Evolutionary conservation across 2,797 vertebrate species (phyloP).

Genomic region (Myoxocephalus aenaeus): DNA sequence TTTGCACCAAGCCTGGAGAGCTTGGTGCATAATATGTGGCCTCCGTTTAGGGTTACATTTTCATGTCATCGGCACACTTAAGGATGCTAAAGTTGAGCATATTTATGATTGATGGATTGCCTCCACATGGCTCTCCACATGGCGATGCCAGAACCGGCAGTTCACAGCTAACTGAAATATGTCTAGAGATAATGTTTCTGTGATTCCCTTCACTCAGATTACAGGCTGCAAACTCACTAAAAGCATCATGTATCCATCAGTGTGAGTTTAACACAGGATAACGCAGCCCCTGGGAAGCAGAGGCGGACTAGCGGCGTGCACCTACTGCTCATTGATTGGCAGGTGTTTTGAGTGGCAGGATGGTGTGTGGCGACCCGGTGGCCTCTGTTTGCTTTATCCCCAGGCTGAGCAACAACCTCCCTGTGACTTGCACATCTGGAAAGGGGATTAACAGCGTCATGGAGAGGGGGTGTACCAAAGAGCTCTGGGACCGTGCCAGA

Average conservation of each 20-base stretch:
- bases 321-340: slow-evolving; percentile 4
- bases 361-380: background rate
- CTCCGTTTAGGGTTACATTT: background rate
- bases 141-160: no score
- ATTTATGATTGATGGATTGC: background rate
- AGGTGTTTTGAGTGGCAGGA: slow-evolving; percentile 18
- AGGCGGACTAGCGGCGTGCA: background rate
- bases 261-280: slow-evolving; percentile 33
- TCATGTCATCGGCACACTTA: background rate
- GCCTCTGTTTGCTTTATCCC: slow-evolving; percentile 33
- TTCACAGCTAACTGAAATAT: background rate
- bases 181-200: slow-evolving; percentile 1
- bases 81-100: background rate
- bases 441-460: slow-evolving; percentile 44
- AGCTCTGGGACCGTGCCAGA: slow-evolving; percentile 20
- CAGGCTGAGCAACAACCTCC: slow-evolving; percentile 16
- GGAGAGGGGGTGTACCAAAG: slow-evolving; percentile 28
- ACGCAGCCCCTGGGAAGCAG: background rate
- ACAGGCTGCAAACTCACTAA: background rate
- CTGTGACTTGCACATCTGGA: slow-evolving; percentile 46
- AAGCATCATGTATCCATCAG: slow-evolving; percentile 12
- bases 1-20: background rate
- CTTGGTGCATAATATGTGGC: background rate
- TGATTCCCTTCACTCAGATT: slow-evolving; percentile 17
- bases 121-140: no score